Evolutionary conservation across 2,888 invertebrate species (phyloP), one percentile per base, ranked within the genome.

Genomic region (Drosophila hamatofila): DNA sequence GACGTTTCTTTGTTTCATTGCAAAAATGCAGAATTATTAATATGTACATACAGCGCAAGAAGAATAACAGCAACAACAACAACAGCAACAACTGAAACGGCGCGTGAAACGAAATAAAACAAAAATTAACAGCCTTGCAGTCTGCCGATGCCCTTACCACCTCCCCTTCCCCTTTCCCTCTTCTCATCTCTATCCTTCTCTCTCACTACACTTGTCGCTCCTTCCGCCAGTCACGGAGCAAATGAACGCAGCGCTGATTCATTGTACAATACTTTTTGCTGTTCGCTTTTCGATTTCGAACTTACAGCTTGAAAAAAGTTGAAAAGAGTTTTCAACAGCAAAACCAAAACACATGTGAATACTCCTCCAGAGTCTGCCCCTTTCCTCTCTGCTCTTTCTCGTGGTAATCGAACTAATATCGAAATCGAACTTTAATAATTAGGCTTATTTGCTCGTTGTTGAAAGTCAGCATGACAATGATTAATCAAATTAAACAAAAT

Each of bases 191-290:
- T 7, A 11, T 14, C 25, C 7, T n/a, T 18, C 16, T 16, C 30
- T 9, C 8, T 27, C 25, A 5, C 58, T 16, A 14, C 49, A 55
- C 54, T 70, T 56, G 68, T 12, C 33, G 48, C 18, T 58, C 33
- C 58, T 57, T 57, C 57, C 57, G 37, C 25, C 51, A 49, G 49
- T 46, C 62, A 41, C 14, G 73, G 23, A 56, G 57, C 72, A 72
- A 72, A 57, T 39, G 70, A 71, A 61, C 62, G 52, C 48, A 16
- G 12, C 52, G 62, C 70, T 71, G 72, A 73, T 72, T 72, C 72
- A 72, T 59, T 65, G 51, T 52, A 3, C 16, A 30, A 30, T 30
- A n/a, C n/a, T 30, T 37, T 37, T 30, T 49, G 18, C 18, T 12
- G 8, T 21, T 30, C 27, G 44, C 12, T 16, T 49, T 27, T 11